These are phyloP conservation scores for Leptinotarsa juncta DNA, from an alignment of 2,888 invertebrate species.

Conservation along the genomic window DNA sequence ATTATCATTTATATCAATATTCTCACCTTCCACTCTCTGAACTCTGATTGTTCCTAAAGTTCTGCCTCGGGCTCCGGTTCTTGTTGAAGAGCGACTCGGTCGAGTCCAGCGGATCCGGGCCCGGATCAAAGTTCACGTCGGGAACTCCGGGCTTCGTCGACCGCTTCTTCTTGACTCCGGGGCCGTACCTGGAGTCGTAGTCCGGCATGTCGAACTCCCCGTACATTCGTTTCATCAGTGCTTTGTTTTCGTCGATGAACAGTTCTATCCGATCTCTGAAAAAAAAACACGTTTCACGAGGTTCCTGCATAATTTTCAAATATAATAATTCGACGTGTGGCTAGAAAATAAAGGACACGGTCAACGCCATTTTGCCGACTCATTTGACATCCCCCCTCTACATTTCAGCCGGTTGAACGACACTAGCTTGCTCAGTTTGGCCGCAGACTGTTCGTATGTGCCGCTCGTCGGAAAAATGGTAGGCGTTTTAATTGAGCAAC, in stretches of 20 bases:
- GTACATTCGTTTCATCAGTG: conserved; percentile 92
- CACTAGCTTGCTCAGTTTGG: not conserved
- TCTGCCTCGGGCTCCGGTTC: conserved; percentile 70
- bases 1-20: too few species aligned
- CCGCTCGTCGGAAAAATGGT: too few species aligned
- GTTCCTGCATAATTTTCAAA: too few species aligned
- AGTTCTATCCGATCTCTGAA: conserved; percentile 88
- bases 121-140: conserved; percentile 69
- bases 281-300: conserved; percentile 43
- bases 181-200: conserved; percentile 43
- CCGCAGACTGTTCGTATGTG: not conserved
- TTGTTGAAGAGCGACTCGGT: conserved; percentile 69
- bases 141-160: conserved; percentile 69
- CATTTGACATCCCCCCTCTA: not conserved
- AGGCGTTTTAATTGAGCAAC: too few species aligned
- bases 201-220: conserved; percentile 82
- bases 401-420: not conserved
- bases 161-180: conserved; percentile 50
- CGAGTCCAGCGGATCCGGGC: conserved; percentile 62
- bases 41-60: conserved; percentile 66
- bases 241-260: conserved; percentile 95
- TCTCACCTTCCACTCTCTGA: conserved; percentile 69
- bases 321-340: too few species aligned
- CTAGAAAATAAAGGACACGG: too few species aligned
- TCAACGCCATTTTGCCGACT: too few species aligned